Conservation (phyloP, 2,888 invertebrate species). For the Willowsia nigromaculata region DNA sequence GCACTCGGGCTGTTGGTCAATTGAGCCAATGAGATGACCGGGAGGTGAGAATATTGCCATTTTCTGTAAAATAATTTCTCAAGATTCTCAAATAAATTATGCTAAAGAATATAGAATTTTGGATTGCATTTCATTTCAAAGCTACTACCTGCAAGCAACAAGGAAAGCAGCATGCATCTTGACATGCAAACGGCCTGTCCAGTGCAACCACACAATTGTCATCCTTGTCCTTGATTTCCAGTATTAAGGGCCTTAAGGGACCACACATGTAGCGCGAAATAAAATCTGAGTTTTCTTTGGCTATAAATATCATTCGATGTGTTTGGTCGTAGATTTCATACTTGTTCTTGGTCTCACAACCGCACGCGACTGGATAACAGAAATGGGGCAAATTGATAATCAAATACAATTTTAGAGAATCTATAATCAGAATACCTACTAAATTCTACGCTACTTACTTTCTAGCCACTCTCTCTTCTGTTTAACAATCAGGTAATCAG, state of each 20-base stretch:
- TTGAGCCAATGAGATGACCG: slow-evolving; percentile 46
- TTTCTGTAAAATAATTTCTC: no score
- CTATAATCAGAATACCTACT: no score
- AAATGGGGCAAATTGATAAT: no score
- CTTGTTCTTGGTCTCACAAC: slow-evolving; percentile 55
- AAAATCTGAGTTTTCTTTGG: slow-evolving; percentile 44
- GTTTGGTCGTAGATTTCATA: slow-evolving; percentile 52
- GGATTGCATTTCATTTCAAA: background rate
- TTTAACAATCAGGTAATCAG: slow-evolving; percentile 44
- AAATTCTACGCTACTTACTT: slow-evolving; percentile 30
- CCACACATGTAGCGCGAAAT: slow-evolving; percentile 29
- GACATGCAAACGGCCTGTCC: slow-evolving; percentile 56
- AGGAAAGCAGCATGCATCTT: slow-evolving; percentile 50
- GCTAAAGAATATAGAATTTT: no score
- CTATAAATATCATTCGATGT: slow-evolving; percentile 37
- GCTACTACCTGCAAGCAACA: slow-evolving; percentile 47
- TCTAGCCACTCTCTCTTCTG: slow-evolving; percentile 61
- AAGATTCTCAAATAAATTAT: no score
- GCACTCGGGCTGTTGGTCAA: slow-evolving; percentile 51
- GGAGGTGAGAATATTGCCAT: slow-evolving; percentile 55
- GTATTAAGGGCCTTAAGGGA: slow-evolving; percentile 31
- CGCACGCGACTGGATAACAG: slow-evolving; percentile 27
- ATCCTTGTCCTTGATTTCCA: slow-evolving; percentile 53
- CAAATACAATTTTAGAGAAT: no score
- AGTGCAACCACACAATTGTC: slow-evolving; percentile 39